A percentile compares a stretch with the other conserved stretches of the same genome.
These are phyloP conservation scores for Drosophila kuntzei DNA, from an alignment of 2,888 invertebrate genomes.

Conservation along the genomic window DNA sequence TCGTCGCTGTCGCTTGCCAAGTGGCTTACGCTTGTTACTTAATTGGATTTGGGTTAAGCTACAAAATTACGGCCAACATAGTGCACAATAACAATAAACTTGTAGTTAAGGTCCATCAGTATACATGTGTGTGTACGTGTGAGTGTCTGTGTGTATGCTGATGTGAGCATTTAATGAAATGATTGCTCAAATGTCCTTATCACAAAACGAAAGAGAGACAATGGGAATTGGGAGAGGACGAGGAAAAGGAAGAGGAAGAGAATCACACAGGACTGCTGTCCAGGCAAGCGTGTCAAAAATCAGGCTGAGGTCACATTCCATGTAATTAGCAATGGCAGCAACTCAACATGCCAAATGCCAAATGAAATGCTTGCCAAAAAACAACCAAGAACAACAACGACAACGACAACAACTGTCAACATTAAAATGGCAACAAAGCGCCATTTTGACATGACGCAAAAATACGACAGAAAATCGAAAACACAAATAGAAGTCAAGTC, in stretches of 20 bases:
- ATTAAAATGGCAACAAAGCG: constrained; percentile 49
- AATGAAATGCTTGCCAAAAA: constrained; percentile 46
- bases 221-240: not conserved
- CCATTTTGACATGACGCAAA: constrained; percentile 53
- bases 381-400: constrained; percentile 24
- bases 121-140: constrained; percentile 14
- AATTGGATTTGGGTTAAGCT: constrained; percentile 80
- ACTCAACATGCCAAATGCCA: constrained; percentile 47
- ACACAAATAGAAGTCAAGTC: constrained; percentile 1
- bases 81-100: constrained; percentile 75
- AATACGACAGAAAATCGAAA: constrained; percentile 26
- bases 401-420: constrained; percentile 43
- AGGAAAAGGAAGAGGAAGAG: not conserved
- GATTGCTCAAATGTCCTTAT: constrained; percentile 65
- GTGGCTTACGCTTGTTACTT: constrained; percentile 80
- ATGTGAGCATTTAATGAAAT: constrained; percentile 59
- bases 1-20: constrained; percentile 79
- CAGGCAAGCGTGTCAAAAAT: constrained; percentile 57
- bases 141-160: constrained; percentile 26
- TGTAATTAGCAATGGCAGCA: constrained; percentile 70
- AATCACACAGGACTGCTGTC: constrained; percentile 7
- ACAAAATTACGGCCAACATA: constrained; percentile 75
- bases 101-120: constrained; percentile 56
- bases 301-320: constrained; percentile 51
- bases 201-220: constrained; percentile 21